Base-by-base conservation (phyloP, 2,888 invertebrate genomes). In the Taphrorychus bicolor region DNA sequence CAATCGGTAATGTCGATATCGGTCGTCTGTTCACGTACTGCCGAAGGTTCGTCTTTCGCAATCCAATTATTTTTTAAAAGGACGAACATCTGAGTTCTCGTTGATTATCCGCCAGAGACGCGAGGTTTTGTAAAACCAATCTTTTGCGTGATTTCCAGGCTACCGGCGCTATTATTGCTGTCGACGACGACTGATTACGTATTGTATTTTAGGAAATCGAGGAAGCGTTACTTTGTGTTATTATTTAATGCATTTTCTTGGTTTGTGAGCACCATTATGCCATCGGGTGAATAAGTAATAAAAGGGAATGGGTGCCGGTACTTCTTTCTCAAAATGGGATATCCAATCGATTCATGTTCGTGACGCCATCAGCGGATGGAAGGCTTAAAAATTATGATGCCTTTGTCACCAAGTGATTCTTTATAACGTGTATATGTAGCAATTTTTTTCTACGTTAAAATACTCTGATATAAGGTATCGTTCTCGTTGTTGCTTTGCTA, bases 51-150 rank as follows among this genome's bases (percentile, higher is more conserved):
- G 58, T 62, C 62, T 62, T 58, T 63, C 45, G 59, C 68, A 69
- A 69, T 69, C 69, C 69, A 69, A 69, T 69, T 69, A 69, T 69
- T 69, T 69, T 64, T 69, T 66, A 61, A 48, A 61, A 53, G 51
- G 57, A 61, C 66, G 66, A 60, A 51, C 66, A 66, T 66, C 66
- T 66, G 60, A 66, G 66, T 59, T 59, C n/a, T n/a, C 22, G 32
- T 41, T 66, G 66, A 66, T 66, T 66, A 66, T 51, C 60, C 57
- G 66, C 48, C 60, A 48, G 52, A 66, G 61, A 66, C 51, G 32
- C 56, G 49, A 49, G 60, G 66, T 61, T 66, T 60, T 66, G 61
- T 66, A 66, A 65, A 69, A 69, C 65, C 69, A 69, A 69, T 69
- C 69, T 69, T 69, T 65, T 69, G 69, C 69, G 69, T 69, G 69